A percentile compares a stretch with the other conserved stretches of the same genome.
Evolutionary conservation across 92 coral and sea anemone genomes (phyloP).

Genomic region (Epizoanthus rinbou): DNA sequence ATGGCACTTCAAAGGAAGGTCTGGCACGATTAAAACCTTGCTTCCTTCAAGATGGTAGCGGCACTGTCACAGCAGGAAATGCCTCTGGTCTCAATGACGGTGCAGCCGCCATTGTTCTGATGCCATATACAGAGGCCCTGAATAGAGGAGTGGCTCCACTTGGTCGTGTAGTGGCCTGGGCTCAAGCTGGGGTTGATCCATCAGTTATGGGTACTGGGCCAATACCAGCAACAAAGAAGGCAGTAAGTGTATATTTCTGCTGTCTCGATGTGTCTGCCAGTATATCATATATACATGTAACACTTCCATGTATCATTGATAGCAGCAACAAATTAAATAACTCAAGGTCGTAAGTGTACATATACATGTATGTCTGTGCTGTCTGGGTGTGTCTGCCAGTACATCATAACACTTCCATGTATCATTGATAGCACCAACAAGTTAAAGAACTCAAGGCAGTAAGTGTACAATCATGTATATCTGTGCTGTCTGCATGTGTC

Average conservation of each 20-base stretch:
- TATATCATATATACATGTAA: too few species aligned
- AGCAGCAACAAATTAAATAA: too few species aligned
- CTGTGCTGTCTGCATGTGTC: too few species aligned
- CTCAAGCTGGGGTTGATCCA: conserved; percentile 98
- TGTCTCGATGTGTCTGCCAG: too few species aligned
- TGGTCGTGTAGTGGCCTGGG: conserved; percentile 92
- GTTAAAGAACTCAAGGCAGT: too few species aligned
- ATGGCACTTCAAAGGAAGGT: conserved; percentile 82
- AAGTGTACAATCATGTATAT: too few species aligned
- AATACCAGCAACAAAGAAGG: conserved; percentile 89
- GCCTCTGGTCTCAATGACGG: conserved; percentile 98
- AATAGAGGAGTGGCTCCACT: conserved; percentile 65
- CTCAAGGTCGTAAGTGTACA: too few species aligned
- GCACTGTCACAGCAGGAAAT: conserved; percentile 95
- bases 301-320: too few species aligned
- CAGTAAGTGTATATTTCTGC: conserved; percentile 62
- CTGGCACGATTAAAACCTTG: conserved; percentile 88
- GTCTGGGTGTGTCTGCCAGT: too few species aligned
- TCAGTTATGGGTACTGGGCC: conserved; percentile 99
- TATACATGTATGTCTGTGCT: too few species aligned
- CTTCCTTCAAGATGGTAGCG: conserved; percentile 89
- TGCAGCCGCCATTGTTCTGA: conserved; percentile 91
- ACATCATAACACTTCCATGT: too few species aligned
- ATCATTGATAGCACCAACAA: too few species aligned
- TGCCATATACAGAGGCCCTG: conserved; percentile 81